Evolutionary conservation across 2,797 vertebrate genomes (phyloP), one percentile per base, ranked within the genome.

Genomic region (Myiotriccus ornatus): DNA sequence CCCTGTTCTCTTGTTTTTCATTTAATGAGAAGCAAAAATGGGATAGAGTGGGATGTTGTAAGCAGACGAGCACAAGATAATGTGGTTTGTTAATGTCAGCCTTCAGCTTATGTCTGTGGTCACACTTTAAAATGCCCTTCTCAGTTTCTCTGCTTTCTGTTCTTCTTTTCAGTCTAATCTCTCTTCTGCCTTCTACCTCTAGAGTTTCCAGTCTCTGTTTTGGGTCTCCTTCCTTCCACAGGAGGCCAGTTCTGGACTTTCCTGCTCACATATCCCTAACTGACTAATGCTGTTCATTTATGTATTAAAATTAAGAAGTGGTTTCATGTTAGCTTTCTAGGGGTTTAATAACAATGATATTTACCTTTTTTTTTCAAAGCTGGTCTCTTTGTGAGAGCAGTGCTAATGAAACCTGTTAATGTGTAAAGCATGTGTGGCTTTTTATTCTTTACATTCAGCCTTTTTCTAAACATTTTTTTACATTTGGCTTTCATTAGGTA

Each of bases 11-110:
- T 60, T 90, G 74, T 84, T 92, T 82, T 70, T 52, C 24, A 77
- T 87, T 67, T 87, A 57, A 71, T 15, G 50, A 92, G 88, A 84
- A 89, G 81, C 49, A 87, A 91, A 90, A 92, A 37, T 12, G 53
- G 44, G 17, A 50, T 69, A 37, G 64, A 84, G 82, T 65, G 73
- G 63, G 73, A 89, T 20, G 62, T 14, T 0, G 0, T 89, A 87
- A 75, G 68, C 46, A 84, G 86, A 76, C 7, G 2, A 95, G 88
- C 86, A 92, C 76, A 84, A 91, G 87, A 59, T 87, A 68, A n/a
- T 86, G 92, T 94, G 89, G 78, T 89, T 95, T 95, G 75, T 83
- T 92, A 93, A 95, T 95, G 93, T 95, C 82, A 94, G 23, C 78
- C 32, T 87, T 91, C 39, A 87, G 53, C 34, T 89, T 73, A 84